A percentile compares a stretch with the other conserved stretches of the same genome.
phyloP scores from a whole-genome alignment of 2,113 vertebrate genomes.

The Protobothrops flavoviridis region DNA sequence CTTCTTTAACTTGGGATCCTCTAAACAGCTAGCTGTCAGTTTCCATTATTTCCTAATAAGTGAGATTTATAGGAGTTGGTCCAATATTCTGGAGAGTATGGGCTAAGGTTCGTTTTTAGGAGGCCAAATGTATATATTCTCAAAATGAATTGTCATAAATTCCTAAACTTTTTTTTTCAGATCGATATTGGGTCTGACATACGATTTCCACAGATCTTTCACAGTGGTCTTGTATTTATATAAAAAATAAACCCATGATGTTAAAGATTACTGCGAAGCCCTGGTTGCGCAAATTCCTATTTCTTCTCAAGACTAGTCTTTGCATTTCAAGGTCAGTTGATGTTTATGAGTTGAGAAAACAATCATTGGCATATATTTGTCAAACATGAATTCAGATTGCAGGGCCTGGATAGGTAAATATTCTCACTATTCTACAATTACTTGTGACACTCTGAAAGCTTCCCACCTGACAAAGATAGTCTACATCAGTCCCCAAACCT shows the following conservation, averaged over 20 bases:
- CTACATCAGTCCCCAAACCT: neutral
- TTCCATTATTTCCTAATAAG: neutral
- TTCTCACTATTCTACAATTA: neutral
- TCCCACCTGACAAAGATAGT: constrained; percentile 37
- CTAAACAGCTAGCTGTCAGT: neutral
- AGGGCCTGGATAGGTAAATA: neutral
- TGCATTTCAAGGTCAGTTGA: neutral
- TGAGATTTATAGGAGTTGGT: neutral
- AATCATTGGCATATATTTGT: neutral
- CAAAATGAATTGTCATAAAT: neutral
- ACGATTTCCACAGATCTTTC: constrained; percentile 6
- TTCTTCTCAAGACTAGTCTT: neutral
- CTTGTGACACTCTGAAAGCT: neutral
- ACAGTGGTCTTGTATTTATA: constrained; percentile 15
- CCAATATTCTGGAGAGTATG: neutral
- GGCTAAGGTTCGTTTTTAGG: neutral
- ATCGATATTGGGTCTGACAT: neutral
- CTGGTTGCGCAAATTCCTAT: neutral
- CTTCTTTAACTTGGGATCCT: neutral
- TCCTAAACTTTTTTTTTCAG: neutral
- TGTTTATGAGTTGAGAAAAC: neutral
- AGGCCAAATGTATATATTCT: neutral
- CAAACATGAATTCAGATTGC: neutral
- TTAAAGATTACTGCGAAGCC: neutral
- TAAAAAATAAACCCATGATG: neutral